Base-by-base conservation (phyloP, 2,113 vertebrate genomes). In the Anhinga anhinga region DNA sequence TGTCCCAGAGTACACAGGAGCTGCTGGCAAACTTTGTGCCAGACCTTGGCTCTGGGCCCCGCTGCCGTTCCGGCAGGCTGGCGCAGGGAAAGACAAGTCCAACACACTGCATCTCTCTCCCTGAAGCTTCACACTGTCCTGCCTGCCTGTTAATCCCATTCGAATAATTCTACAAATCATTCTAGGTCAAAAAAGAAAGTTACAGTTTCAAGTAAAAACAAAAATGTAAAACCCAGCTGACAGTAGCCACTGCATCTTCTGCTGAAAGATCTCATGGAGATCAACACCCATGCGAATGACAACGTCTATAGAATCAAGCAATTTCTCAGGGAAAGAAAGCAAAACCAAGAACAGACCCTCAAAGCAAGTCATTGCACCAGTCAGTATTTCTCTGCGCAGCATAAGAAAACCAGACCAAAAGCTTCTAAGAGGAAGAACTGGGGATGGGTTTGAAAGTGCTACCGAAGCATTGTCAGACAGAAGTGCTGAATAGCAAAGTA, bases 241-340 rank as follows among this genome's bases (percentile, higher is more conserved):
- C 52, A 89, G 94, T 52, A 95, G 93, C 84, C 83, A 93, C 87
- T 85, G 91, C 87, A 77, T 42, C 62, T 6, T 90, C 89, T 77
- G 89, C 91, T 70, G 78, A 82, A 90, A 95, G 95, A 97, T 97
- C 96, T 97, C 95, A 96, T 2, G 0, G 97, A 97, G 97, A 97
- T 97, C 96, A 97, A 88, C 96, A 56, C 84, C 76, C 78, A 84
- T 2, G 8, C 12, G 5, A 87, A 89, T 3, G 19, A 94, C 12
- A 0, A 78, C 27, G 9, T 19, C 78, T 62, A 87, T 1, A 50
- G 79, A 88, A 84, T 23, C 56, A 7, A 92, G 88, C 23, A 29
- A 58, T 49, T 92, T 26, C 76, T 69, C 56, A 10, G 55, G 71
- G 47, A 22, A 44, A 76, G 66, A 34, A 45, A 47, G 42, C 27